Percentiles rank a stretch among this genome's conserved stretches.
phyloP scores from a whole-genome alignment of 1,140 invertebrate species.

The Drosophila azteca region DNA sequence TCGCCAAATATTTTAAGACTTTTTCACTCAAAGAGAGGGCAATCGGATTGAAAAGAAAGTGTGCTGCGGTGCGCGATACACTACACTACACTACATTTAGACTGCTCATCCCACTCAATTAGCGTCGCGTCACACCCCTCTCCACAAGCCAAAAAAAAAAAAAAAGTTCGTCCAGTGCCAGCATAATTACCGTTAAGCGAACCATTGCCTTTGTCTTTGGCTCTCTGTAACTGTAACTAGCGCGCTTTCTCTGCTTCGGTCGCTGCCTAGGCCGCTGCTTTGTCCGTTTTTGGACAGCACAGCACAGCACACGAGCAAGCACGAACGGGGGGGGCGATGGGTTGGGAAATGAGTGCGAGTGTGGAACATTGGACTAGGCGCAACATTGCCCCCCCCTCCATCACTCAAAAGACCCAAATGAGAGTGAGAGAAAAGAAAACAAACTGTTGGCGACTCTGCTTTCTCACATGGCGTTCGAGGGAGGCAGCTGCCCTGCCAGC shows the following conservation, averaged over 20 bases:
- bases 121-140: slow-evolving; percentile 3
- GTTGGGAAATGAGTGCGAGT: no score
- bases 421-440: slow-evolving; percentile 49
- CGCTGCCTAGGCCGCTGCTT: slow-evolving; percentile 9
- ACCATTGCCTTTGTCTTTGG: slow-evolving; percentile 44
- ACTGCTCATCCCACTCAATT: slow-evolving; percentile 47
- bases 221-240: slow-evolving; percentile 72
- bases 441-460: slow-evolving; percentile 48
- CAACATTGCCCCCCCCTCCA: slow-evolving; percentile 14
- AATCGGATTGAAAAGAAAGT: slow-evolving; percentile 23
- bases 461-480: slow-evolving; percentile 6
- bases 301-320: slow-evolving; percentile 23
- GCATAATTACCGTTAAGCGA: slow-evolving; percentile 49
- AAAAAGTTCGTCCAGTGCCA: not conserved
- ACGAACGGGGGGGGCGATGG: not conserved
- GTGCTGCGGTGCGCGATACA: not conserved
- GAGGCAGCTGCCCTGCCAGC: not conserved
- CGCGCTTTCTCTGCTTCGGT: slow-evolving; percentile 62
- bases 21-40: not conserved
- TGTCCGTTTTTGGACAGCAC: slow-evolving; percentile 42
- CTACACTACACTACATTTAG: slow-evolving; percentile 1
- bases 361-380: no score
- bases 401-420: slow-evolving; percentile 30
- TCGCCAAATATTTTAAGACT: slow-evolving; percentile 1
- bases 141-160: no score